A percentile compares a stretch with the other conserved stretches of the same genome.
Conservation (phyloP, 35 echinoderm and acorn worm genomes). For the Anneissia japonica region DNA sequence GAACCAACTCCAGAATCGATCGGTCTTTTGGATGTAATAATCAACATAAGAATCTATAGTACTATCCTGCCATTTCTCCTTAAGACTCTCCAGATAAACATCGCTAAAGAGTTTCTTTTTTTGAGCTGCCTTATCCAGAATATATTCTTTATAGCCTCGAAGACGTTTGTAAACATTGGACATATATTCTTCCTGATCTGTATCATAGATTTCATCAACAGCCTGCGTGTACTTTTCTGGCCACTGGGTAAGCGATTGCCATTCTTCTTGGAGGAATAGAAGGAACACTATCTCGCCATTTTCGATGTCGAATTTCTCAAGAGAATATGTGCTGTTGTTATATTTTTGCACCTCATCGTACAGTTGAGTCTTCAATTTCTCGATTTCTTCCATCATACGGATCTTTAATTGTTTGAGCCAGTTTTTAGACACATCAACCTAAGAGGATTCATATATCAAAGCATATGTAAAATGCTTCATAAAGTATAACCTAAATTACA, state of each 20-base stretch:
- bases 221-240: neutral
- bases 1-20: neutral
- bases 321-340: neutral
- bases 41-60: neutral
- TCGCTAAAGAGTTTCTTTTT: neutral
- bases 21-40: neutral
- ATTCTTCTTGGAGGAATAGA: neutral
- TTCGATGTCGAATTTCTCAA: constrained; percentile 34
- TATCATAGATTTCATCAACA: neutral
- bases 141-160: neutral
- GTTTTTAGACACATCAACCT: too few species aligned
- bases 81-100: neutral
- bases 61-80: neutral
- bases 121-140: neutral
- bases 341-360: neutral
- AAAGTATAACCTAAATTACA: too few species aligned
- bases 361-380: neutral
- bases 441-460: too few species aligned
- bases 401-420: too few species aligned
- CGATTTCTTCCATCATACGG: too few species aligned
- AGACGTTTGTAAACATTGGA: neutral
- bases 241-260: neutral
- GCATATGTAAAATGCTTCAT: too few species aligned
- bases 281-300: constrained; percentile 59
- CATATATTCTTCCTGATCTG: neutral